Evolutionary conservation across 2,888 invertebrate species (phyloP).

Genomic region (Euproctis similis): DNA sequence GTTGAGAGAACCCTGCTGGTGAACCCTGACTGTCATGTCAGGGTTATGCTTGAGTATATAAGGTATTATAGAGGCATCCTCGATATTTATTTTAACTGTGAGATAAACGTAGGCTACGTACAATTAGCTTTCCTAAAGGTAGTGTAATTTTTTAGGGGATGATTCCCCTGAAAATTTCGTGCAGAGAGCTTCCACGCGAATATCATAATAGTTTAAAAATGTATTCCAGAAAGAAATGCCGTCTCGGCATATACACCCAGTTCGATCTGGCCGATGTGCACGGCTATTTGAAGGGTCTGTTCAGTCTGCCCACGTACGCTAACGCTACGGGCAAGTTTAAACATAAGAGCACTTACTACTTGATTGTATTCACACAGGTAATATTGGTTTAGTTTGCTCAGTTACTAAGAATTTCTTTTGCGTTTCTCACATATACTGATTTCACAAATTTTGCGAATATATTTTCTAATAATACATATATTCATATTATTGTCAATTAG

Average conservation of each 20-base stretch:
- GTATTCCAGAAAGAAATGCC: slow-evolving; percentile 37
- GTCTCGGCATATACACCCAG: slow-evolving; percentile 40
- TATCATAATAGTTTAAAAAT: no score
- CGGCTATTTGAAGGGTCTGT: slow-evolving; percentile 42
- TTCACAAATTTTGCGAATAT: no score
- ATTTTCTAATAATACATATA: no score
- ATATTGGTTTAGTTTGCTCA: slow-evolving; percentile 4
- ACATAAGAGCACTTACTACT: slow-evolving; percentile 50
- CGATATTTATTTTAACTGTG: no score
- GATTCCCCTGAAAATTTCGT: no score
- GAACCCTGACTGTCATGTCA: slow-evolving; percentile 53
- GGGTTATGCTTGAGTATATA: slow-evolving; percentile 62
- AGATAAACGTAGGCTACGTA: no score
- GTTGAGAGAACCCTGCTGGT: slow-evolving; percentile 50
- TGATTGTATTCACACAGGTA: slow-evolving; percentile 48
- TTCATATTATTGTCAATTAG: no score
- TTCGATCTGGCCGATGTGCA: slow-evolving; percentile 56
- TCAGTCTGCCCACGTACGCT: slow-evolving; percentile 40
- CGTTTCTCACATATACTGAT: no score
- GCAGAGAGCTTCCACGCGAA: no score
- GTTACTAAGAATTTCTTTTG: background rate
- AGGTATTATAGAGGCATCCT: no score
- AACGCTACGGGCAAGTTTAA: slow-evolving; percentile 47
- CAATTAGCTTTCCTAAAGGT: no score
- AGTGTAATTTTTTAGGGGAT: no score